Evolutionary conservation across 2,113 vertebrate species (phyloP).

Genomic region (Melospiza melodia): DNA sequence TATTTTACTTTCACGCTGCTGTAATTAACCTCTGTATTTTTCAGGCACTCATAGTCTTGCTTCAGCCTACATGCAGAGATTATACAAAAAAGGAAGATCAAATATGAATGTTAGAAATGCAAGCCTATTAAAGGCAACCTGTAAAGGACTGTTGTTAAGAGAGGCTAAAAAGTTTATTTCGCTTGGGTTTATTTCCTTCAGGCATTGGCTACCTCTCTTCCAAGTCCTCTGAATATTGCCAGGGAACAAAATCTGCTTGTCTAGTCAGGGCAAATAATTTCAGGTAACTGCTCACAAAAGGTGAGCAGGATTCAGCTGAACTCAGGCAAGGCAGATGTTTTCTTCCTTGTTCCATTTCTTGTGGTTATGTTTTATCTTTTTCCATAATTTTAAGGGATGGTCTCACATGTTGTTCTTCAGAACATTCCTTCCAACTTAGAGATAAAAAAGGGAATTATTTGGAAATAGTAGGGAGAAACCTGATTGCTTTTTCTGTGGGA

Average conservation of each 20-base stretch:
- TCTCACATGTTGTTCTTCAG: background rate
- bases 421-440: background rate
- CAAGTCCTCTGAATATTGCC: background rate
- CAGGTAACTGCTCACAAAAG: background rate
- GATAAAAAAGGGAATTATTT: background rate
- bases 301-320: background rate
- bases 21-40: slow-evolving; percentile 41
- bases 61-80: slow-evolving; percentile 3
- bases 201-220: background rate
- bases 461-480: background rate
- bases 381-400: background rate
- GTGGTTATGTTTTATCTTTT: background rate
- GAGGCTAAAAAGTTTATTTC: background rate
- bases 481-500: background rate
- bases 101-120: background rate
- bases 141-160: background rate
- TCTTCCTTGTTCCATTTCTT: background rate
- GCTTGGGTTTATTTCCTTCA: background rate
- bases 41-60: background rate
- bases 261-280: background rate
- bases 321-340: background rate
- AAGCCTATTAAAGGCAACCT: background rate
- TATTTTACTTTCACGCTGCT: slow-evolving; percentile 42
- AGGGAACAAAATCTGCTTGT: background rate
- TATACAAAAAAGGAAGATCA: background rate